Conservation (phyloP, 2,113 vertebrate species). For the Xyliphius kryptos region DNA sequence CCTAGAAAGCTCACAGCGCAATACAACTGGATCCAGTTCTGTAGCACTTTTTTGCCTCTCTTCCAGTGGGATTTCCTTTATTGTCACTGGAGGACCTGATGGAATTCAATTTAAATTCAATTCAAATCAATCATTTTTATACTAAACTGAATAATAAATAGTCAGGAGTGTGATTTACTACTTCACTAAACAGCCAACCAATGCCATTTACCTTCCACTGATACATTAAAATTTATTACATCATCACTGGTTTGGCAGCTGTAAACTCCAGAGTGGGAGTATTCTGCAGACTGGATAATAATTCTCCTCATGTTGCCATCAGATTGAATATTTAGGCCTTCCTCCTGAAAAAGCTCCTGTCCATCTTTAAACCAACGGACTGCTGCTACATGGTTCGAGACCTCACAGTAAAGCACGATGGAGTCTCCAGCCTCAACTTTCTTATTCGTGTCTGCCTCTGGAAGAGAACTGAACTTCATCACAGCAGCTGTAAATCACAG, state of each 20-base stretch:
- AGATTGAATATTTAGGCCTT: constrained; percentile 60
- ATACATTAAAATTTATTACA: constrained; percentile 58
- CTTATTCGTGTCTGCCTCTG: constrained; percentile 55
- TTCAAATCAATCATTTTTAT: neutral
- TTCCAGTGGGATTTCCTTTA: constrained; percentile 50
- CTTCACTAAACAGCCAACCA: too few relatives aligned
- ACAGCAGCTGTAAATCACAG: constrained; percentile 48
- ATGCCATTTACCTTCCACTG: constrained; percentile 56
- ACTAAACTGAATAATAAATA: too few relatives aligned
- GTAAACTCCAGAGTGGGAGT: constrained; percentile 61
- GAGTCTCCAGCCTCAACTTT: constrained; percentile 49
- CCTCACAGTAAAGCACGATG: constrained; percentile 67
- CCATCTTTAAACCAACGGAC: constrained; percentile 67
- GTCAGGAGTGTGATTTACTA: too few relatives aligned
- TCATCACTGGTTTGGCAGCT: constrained; percentile 60
- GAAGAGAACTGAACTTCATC: constrained; percentile 55
- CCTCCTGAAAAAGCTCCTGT: constrained; percentile 44
- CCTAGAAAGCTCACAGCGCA: constrained; percentile 62
- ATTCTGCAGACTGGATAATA: constrained; percentile 60
- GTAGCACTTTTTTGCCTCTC: constrained; percentile 60
- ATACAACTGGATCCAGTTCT: constrained; percentile 65
- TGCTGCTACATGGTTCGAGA: constrained; percentile 52
- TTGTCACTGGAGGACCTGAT: constrained; percentile 56
- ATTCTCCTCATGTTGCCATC: constrained; percentile 66
- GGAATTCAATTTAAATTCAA: neutral